These are phyloP conservation scores for Prinia subflava DNA, from an alignment of 2,113 vertebrate genomes.

Conservation along the genomic window DNA sequence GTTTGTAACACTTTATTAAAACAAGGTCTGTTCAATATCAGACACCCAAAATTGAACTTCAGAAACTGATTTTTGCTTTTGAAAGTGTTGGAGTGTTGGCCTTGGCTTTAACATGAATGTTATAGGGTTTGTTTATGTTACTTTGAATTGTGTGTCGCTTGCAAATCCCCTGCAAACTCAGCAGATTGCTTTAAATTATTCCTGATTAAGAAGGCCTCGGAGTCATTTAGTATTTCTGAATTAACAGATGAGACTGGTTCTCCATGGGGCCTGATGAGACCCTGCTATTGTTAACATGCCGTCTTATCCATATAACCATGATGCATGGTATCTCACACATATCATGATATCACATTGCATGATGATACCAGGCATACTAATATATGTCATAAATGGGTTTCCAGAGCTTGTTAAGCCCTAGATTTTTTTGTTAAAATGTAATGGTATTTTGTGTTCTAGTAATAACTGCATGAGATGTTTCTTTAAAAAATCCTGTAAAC, in stretches of 20 bases:
- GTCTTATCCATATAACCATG: neutral
- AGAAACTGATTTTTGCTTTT: neutral
- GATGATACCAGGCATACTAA: neutral
- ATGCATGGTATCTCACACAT: neutral
- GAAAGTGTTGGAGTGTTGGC: neutral
- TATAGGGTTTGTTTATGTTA: neutral
- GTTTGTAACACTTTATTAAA: neutral
- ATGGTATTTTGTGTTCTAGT: neutral
- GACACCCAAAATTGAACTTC: neutral
- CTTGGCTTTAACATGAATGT: neutral
- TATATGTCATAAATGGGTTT: neutral
- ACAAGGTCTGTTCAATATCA: neutral
- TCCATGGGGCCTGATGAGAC: neutral
- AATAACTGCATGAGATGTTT: neutral
- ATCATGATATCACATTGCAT: neutral
- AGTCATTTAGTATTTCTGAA: neutral
- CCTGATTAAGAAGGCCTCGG: neutral
- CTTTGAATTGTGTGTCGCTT: neutral
- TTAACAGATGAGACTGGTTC: neutral
- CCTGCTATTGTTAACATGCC: neutral
- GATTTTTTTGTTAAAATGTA: neutral
- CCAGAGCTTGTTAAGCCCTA: neutral
- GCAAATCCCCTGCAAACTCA: neutral
- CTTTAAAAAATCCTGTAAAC: neutral
- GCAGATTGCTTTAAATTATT: neutral